A percentile compares a stretch with the other conserved stretches of the same genome.
These are phyloP conservation scores for Leptatherina wallacei DNA, from an alignment of 2,797 vertebrate genomes.

Conservation along the genomic window DNA sequence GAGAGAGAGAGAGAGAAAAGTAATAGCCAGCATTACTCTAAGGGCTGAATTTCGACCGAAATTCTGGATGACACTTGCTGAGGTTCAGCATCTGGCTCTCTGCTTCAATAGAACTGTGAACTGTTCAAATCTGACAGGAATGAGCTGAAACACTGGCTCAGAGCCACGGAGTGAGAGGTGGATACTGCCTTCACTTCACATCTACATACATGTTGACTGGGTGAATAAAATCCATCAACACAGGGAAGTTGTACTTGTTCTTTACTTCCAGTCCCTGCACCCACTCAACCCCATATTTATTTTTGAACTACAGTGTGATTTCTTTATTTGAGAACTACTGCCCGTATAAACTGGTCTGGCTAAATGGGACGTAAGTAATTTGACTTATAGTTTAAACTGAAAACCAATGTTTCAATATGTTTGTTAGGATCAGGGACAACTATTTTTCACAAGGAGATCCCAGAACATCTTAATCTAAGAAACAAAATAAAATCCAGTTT, in stretches of 20 bases:
- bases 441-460: not conserved
- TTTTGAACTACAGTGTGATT: not conserved
- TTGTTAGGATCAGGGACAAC: not conserved
- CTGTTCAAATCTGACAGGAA: not conserved
- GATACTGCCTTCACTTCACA: too few relatives aligned
- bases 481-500: not conserved
- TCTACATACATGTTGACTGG: too few relatives aligned
- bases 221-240: too few relatives aligned
- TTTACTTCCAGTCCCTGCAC: too few relatives aligned
- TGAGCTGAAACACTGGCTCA: not conserved
- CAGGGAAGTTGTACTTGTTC: too few relatives aligned
- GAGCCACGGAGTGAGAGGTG: not conserved
- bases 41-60: not conserved
- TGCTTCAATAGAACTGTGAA: too few relatives aligned
- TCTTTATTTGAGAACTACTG: not conserved
- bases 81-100: too few relatives aligned
- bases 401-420: not conserved
- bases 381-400: not conserved
- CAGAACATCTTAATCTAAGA: not conserved
- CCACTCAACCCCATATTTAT: too few relatives aligned
- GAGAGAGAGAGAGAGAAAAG: not conserved
- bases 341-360: not conserved
- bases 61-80: not conserved
- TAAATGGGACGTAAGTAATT: constrained; percentile 4
- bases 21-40: not conserved